Percentiles rank a stretch among this genome's conserved stretches.
These are phyloP conservation scores for Tachycineta bicolor DNA, from an alignment of 2,113 vertebrate species.

Conservation along the genomic window DNA sequence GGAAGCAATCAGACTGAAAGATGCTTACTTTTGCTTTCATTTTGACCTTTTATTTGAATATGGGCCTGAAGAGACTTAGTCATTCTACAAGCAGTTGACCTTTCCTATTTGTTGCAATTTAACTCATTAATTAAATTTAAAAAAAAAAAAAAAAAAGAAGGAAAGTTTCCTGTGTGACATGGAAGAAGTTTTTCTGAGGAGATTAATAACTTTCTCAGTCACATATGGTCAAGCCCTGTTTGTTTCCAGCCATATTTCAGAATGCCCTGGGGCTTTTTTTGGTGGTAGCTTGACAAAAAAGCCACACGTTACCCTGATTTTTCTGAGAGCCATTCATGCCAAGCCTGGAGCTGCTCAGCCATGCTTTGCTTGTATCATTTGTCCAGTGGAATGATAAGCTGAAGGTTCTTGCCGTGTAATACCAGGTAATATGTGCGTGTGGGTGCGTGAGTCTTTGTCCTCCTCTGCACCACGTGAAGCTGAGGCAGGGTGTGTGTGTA, in stretches of 20 bases:
- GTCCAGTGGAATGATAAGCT: conserved; percentile 44
- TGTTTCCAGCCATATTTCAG: conserved; percentile 44
- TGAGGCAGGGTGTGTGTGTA: fast-evolving
- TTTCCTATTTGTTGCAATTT: not conserved
- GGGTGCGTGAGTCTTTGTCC: not conserved
- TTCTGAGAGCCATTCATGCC: not conserved
- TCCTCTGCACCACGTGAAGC: not conserved
- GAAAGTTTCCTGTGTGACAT: not conserved
- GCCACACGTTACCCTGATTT: conserved; percentile 46
- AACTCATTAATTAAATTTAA: not conserved
- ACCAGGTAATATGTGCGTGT: fast-evolving
- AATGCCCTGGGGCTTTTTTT: conserved; percentile 24
- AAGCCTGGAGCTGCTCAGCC: conserved; percentile 45
- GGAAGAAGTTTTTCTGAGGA: conserved; percentile 35
- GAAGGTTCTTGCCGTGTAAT: conserved; percentile 32
- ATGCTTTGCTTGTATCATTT: conserved; percentile 56
- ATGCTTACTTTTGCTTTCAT: not conserved
- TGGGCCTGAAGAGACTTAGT: not conserved
- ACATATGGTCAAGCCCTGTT: conserved; percentile 35
- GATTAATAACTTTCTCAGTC: conserved; percentile 48
- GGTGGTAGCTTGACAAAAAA: conserved; percentile 57
- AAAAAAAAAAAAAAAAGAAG: no score
- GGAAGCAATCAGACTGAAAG: not conserved
- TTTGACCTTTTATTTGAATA: not conserved
- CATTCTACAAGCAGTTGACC: not conserved